Evolutionary conservation across 2,888 invertebrate species (phyloP), one percentile per base, ranked within the genome.

Genomic region (Drosophila paramelanica): DNA sequence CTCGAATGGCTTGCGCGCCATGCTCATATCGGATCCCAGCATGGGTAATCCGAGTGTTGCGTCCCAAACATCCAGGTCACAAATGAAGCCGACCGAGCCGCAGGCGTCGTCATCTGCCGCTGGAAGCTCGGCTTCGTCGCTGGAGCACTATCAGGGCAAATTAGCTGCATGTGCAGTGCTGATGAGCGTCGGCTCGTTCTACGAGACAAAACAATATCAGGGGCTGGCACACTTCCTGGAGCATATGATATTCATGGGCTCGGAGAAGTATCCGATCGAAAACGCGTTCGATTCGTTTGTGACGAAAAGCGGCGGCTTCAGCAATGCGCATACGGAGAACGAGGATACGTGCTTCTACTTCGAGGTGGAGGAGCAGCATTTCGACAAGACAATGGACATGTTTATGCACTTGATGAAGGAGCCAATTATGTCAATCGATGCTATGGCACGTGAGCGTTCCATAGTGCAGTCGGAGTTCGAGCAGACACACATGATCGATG

Each of bases 231-330:
- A 97, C 91, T 97, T 97, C 91, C 93, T 97, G 3, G 97, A 97
- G 87, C 97, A 97, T 90, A 97, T 98, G 98, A 91, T 98, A 20
- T 98, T 98, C 90, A 98, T 98, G 98, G 98, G 98, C 25, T 97
- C 97, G 79, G 94, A 96, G 89, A 98, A 97, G 90, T 98, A 95
- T 91, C 97, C 97, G 96, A 7, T 93, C 88, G 98, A 98, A 93
- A 97, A 97, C 91, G 96, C 95, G 72, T 96, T 97, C 88, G 97
- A 97, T 92, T 93, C 96, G 0, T 97, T 95, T 81, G 94, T 97
- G 11, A 95, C 95, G 93, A 96, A 95, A 93, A 95, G 95, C 90
- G 97, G 98, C 1, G 98, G 98, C 5, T 95, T 95, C 3, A 95
- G 96, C 89, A 98, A 98, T 92, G 98, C 98, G 0, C 95, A 95